Conservation (phyloP, 2,797 vertebrate species). For the Acanthis flammea region DNA sequence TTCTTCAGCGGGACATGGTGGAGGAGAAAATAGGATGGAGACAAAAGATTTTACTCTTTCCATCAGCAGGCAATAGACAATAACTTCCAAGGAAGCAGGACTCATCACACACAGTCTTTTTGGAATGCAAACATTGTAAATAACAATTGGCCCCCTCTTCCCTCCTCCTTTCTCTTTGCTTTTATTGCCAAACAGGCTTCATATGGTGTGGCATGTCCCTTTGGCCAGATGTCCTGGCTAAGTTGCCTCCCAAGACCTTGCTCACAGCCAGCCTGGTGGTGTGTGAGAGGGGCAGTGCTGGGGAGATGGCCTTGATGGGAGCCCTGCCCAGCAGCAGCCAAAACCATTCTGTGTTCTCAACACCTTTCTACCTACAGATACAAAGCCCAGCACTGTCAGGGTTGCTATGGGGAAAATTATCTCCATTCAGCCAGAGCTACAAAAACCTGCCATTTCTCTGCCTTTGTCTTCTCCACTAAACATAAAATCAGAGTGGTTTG, state of each 20-base stretch:
- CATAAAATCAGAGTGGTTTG: neutral
- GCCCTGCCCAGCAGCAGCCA: neutral
- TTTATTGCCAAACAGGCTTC: neutral
- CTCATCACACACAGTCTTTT: neutral
- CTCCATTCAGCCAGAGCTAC: neutral
- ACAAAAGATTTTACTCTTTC: neutral
- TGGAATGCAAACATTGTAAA: neutral
- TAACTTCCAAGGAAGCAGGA: neutral
- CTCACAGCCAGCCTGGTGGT: neutral
- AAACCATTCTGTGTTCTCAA: neutral
- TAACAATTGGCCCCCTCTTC: neutral
- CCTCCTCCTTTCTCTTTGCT: neutral
- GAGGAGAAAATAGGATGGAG: neutral
- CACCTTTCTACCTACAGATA: neutral
- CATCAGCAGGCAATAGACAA: neutral
- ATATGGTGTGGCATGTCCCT: neutral
- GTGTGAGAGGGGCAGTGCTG: neutral
- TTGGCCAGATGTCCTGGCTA: neutral
- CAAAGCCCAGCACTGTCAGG: neutral
- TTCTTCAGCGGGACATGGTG: neutral
- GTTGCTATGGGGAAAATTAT: neutral
- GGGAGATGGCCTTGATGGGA: neutral
- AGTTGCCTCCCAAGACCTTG: neutral
- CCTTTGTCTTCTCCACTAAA: neutral
- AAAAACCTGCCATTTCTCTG: neutral